Evolutionary conservation across 2,888 invertebrate genomes (phyloP), one percentile per base, ranked within the genome.

Genomic region (Hofmannophila pseudospretella): DNA sequence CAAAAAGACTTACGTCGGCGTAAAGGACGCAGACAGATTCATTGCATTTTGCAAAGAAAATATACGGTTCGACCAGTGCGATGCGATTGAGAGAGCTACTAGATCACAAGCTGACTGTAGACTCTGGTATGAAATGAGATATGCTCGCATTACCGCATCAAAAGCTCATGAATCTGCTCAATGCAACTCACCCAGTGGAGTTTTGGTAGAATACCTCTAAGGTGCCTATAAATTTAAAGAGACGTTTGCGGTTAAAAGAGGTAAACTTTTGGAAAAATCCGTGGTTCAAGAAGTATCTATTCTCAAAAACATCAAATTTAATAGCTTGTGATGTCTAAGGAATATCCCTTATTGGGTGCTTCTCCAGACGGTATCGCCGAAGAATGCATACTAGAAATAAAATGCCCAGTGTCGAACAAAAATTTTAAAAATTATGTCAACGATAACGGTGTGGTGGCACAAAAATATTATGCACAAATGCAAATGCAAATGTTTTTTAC

Each of bases 141-240:
- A 51, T 42, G 38, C 38, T n/a, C 32, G 44, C 25, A 35, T 49
- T n/a, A 51, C 51, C 12, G 49, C 45, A n/a, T 51, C 47, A 7
- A 45, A 40, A 43, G 32, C 30, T 13, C 34, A 42, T 28, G 43
- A 49, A 27, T 42, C 34, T 8, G 33, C 39, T 10, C 23, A 39
- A 26, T 35, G 45, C 22, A 29, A 38, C 12, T 38, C 41, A 27
- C 7, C 23, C 7, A 33, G 39, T 36, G 42, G 39, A 1, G 7
- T 29, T 8, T 33, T 41, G 10, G 10, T 34, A 7, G 23, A 34
- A 7, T 1, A 7, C 7, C 32, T 41, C 9, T 20, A 39, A 30
- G 41, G 39, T 25, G 45, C 35, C 2, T 33, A 34, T 34, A 29
- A 31, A 7, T 36, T 34, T n/a, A n/a, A n/a, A 27, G 41, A 44